Evolutionary conservation across 2,888 invertebrate species (phyloP).

Genomic region (Polia nebulosa): DNA sequence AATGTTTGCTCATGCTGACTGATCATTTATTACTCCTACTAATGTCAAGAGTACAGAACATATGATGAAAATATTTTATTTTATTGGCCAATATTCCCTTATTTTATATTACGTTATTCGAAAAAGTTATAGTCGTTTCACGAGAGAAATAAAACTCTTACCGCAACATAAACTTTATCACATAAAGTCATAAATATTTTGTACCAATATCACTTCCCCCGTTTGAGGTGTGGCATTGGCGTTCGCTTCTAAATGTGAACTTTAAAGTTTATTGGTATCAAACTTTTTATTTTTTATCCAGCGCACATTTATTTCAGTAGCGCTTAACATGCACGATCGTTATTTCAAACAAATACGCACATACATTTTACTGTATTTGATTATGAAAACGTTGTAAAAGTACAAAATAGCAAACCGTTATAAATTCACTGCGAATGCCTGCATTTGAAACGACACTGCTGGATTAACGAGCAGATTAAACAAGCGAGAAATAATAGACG

Average conservation of each 20-base stretch:
- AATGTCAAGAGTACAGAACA: constrained; percentile 52
- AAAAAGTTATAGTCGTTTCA: constrained; percentile 80
- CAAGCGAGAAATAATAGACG: constrained; percentile 83
- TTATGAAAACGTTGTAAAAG: constrained; percentile 43
- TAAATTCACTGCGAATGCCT: constrained; percentile 66
- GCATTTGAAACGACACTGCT: constrained; percentile 72
- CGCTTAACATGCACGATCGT: constrained; percentile 2
- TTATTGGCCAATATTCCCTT: constrained; percentile 74
- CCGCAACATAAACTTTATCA: constrained; percentile 88
- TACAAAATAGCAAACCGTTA: constrained; percentile 60
- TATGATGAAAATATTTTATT: constrained; percentile 70
- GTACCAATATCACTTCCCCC: constrained; percentile 82
- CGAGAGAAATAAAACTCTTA: constrained; percentile 86
- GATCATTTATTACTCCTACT: constrained; percentile 41
- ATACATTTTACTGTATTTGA: constrained; percentile 24
- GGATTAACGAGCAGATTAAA: constrained; percentile 79
- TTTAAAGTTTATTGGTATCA: constrained; percentile 70
- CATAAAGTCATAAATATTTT: constrained; percentile 87
- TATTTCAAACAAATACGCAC: constrained; percentile 26
- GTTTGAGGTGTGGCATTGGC: constrained; percentile 69
- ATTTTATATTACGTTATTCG: constrained; percentile 74
- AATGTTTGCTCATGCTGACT: constrained; percentile 5
- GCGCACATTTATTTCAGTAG: constrained; percentile 36
- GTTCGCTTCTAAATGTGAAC: constrained; percentile 72
- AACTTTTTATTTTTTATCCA: constrained; percentile 53